phyloP scores from a whole-genome alignment of 2,888 invertebrate genomes.

The Drosophila borborema region DNA sequence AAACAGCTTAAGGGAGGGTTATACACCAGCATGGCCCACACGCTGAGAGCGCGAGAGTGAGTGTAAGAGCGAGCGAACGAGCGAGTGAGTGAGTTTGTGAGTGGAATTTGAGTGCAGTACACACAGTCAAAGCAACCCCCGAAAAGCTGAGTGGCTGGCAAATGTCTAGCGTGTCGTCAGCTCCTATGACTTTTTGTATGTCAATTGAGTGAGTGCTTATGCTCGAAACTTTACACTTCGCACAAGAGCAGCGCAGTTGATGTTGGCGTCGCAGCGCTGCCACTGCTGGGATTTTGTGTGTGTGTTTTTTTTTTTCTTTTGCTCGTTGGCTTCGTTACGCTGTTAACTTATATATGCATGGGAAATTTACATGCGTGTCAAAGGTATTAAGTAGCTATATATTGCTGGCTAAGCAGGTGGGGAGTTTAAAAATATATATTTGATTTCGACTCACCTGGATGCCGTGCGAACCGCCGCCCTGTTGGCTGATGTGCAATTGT shows the following conservation, averaged over 20 bases:
- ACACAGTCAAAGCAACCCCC: slow-evolving; percentile 34
- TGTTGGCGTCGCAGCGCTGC: slow-evolving; percentile 13
- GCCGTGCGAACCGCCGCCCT: slow-evolving; percentile 90
- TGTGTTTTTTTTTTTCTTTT: slow-evolving; percentile 31
- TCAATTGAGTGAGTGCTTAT: slow-evolving; percentile 48
- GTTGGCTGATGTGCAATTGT: slow-evolving; percentile 94
- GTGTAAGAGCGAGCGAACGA: slow-evolving; percentile 13
- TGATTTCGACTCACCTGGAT: slow-evolving; percentile 89
- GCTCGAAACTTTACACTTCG: slow-evolving; percentile 48
- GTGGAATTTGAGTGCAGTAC: slow-evolving; percentile 14
- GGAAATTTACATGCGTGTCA: slow-evolving; percentile 78
- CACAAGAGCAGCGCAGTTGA: slow-evolving; percentile 30
- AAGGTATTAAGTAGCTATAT: slow-evolving; percentile 77
- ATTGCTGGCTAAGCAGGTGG: slow-evolving; percentile 62
- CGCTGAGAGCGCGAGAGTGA: slow-evolving; percentile 11
- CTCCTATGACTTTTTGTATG: slow-evolving; percentile 49
- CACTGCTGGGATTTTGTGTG: slow-evolving; percentile 41
- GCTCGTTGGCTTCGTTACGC: slow-evolving; percentile 75
- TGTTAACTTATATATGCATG: slow-evolving; percentile 79
- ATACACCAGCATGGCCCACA: slow-evolving; percentile 21
- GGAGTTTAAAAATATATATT: neutral
- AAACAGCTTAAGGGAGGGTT: slow-evolving; percentile 62
- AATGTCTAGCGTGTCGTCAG: slow-evolving; percentile 1
- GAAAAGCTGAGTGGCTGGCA: slow-evolving; percentile 5
- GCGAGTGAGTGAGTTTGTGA: slow-evolving; percentile 17